Evolutionary conservation across 2,888 invertebrate genomes (phyloP).

Genomic region (Arrhopalites spinosus): DNA sequence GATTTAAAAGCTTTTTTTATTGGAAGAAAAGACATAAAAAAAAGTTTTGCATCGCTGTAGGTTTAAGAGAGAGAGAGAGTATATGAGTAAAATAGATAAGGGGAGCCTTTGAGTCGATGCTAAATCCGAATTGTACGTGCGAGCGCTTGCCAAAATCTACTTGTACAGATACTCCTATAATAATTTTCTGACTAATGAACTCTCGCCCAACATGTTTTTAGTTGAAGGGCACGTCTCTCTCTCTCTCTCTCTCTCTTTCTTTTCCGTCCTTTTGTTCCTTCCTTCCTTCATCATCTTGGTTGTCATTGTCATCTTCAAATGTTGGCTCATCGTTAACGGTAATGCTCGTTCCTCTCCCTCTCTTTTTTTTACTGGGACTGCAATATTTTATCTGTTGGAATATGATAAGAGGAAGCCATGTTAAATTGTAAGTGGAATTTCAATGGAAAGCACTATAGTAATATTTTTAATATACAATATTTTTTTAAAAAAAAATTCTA

Average conservation of each 20-base stretch:
- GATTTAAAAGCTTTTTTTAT: background rate
- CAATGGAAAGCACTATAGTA: no score
- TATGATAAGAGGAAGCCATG: no score
- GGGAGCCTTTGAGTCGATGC: slow-evolving; percentile 5
- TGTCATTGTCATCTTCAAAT: background rate
- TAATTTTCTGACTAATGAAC: slow-evolving; percentile 28
- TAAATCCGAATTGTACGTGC: slow-evolving; percentile 15
- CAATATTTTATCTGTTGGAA: no score
- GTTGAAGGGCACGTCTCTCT: slow-evolving; percentile 16
- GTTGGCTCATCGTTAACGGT: background rate
- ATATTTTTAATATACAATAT: no score
- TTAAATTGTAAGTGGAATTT: no score
- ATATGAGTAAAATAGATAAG: slow-evolving; percentile 14
- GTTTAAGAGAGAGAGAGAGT: background rate
- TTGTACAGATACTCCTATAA: no score
- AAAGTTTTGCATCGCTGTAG: background rate
- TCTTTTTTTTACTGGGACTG: background rate
- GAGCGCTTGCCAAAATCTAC: slow-evolving; percentile 26
- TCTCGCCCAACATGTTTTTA: background rate
- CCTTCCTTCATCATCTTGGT: background rate
- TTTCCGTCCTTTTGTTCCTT: background rate
- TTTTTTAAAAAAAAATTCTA: background rate
- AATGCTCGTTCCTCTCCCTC: background rate
- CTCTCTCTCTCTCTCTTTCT: slow-evolving; percentile 6
- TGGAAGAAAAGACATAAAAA: slow-evolving; percentile 1